Base-by-base conservation (phyloP, 2,888 invertebrate genomes). In the Andrena praecox region DNA sequence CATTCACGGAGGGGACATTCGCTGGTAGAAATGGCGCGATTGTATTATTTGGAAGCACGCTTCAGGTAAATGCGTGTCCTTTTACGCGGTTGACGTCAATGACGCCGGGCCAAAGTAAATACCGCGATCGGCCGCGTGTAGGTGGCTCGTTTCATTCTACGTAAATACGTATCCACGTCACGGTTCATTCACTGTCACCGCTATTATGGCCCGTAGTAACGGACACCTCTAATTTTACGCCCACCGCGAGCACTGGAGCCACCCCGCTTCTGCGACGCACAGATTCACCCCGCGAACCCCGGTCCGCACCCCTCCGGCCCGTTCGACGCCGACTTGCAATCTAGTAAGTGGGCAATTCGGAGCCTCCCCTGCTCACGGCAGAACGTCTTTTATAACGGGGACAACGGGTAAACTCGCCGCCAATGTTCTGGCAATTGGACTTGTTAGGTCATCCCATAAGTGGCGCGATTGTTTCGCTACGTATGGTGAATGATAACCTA, bases 1-100 rank as follows among this genome's bases (percentile, higher is more conserved):
- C 56, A 54, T 62, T 74, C 48, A 24, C 20, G 29, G 31, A 10
- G 12, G 29, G 10, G 12, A 20, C 54, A 31, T 16, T 59, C 10
- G n/a, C 3, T 16, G 20, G 5, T 27, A 8, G 33, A n/a, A 66
- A 73, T 29, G 27, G 10, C 42, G 67, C 27, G 56, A 74, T 69
- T n/a, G 54, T 69, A 71, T 80, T 77, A 73, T 67, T 60, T 75
- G 63, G 24, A 60, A 80, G 77, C 62, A 59, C 35, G 20, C 3
- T 24, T 10, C 16, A 10, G 29, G 35, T 73, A 81, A 80, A 72
- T 73, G 33, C 42, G 64, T 20, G 60, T 52, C 54, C 73, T 78
- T 85, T 82, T 70, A 42, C 73, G 50, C 50, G 33, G n/a, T 20
- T 81, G 85, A 85, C 82, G 82, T 85, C 78, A 85, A 74, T 54